Conservation (phyloP, 92 coral and sea anemone genomes). For the Montipora capitata region DNA sequence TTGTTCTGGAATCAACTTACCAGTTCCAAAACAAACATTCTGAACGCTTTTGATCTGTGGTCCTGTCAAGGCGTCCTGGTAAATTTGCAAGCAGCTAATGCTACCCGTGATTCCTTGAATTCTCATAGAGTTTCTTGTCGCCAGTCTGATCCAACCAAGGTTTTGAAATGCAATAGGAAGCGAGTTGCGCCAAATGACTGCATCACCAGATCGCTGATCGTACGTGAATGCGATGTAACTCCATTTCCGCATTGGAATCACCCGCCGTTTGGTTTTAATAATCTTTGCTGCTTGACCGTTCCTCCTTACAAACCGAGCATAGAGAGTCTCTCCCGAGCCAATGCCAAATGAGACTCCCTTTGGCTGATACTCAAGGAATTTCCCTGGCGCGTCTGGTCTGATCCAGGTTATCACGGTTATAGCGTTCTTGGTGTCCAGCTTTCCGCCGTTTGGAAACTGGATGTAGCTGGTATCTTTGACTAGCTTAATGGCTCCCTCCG, state of each 20-base stretch:
- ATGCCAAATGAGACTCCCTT: constrained; percentile 77
- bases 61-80: constrained; percentile 68
- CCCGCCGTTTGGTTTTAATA: constrained; percentile 58
- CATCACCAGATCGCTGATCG: constrained; percentile 68
- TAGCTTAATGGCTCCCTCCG: constrained; percentile 73
- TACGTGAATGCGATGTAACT: constrained; percentile 80
- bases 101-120: constrained; percentile 67
- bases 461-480: constrained; percentile 64
- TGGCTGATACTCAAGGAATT: constrained; percentile 72
- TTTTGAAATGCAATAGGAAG: constrained; percentile 66
- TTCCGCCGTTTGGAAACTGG: constrained; percentile 77
- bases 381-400: constrained; percentile 75
- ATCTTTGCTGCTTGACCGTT: constrained; percentile 55
- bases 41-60: constrained; percentile 65
- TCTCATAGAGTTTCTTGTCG: constrained; percentile 54
- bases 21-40: constrained; percentile 74
- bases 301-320: constrained; percentile 73
- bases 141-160: constrained; percentile 74
- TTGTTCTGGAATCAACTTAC: constrained; percentile 11
- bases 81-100: constrained; percentile 74
- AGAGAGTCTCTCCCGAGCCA: constrained; percentile 51
- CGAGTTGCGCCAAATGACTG: constrained; percentile 62
- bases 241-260: constrained; percentile 69
- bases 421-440: constrained; percentile 77
- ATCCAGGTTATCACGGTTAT: constrained; percentile 85